Base-by-base conservation (phyloP, 2,797 vertebrate species). In the Cirrhinus mrigala region DNA sequence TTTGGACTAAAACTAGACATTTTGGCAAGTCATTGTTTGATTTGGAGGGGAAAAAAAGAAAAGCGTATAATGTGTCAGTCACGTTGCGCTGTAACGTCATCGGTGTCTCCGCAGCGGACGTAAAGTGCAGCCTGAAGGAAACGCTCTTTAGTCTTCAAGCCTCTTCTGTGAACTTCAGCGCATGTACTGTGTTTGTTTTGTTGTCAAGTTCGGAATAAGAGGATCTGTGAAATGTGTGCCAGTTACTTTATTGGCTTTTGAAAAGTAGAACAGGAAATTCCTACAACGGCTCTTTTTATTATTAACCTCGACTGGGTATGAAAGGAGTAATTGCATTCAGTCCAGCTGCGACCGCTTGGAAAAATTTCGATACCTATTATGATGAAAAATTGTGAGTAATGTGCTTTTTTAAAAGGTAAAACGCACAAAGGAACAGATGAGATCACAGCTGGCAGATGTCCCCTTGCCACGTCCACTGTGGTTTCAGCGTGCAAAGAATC, bases 251-350 rank as follows among this genome's bases (percentile, higher is more conserved):
- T 29, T 77, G 68, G 62, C 37, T 46, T 40, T 79, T 79, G 6
- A 73, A 84, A 83, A 87, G 76, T 78, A 81, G 83, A 82, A 84
- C 85, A 88, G 85, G 87, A 89, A 85, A 85, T 81, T 60, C 80
- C 76, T 85, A 12, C 52, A 54, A 56, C 20, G 64, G 46, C 62
- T 75, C 74, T 40, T 81, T 87, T 81, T 78, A 80, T 58, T 81
- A 56, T 80, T 60, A 52, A 68, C 27, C 60, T 73, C 7, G 18
- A 79, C 68, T 80, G 68, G 56, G 73, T 74, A 40, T 62, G 15
- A 64, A 50, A 60, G 52, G 15, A 73, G 64, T 71, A 52, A 85
- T 40, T 79, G 4, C 68, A 29, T 58, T 20, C 6, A 40, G 16
- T 64, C 20, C 44, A 48, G 22, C 50, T 79, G 9, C 12, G 18